Evolutionary conservation across 2,797 vertebrate genomes (phyloP).

Genomic region (Miichthys miiuy): DNA sequence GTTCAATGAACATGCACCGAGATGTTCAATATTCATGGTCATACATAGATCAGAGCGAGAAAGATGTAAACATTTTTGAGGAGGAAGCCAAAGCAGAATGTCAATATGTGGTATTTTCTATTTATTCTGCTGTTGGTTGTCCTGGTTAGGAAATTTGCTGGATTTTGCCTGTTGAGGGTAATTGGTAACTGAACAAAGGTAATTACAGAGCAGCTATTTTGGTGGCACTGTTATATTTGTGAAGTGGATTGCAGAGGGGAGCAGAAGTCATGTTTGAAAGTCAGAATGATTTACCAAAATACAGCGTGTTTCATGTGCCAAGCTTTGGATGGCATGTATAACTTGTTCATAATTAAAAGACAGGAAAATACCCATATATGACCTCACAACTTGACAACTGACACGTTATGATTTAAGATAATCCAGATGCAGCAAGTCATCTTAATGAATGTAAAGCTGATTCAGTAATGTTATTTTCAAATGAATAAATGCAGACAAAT

Average conservation of each 20-base stretch:
- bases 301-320: neutral
- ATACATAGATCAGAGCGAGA: conserved; percentile 58
- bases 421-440: neutral
- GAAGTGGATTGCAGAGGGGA: conserved; percentile 1
- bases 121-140: conserved; percentile 46
- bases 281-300: conserved; percentile 7
- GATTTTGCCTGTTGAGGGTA: conserved; percentile 45
- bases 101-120: conserved; percentile 69
- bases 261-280: conserved; percentile 10
- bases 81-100: conserved; percentile 63
- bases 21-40: conserved; percentile 68
- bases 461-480: conserved; percentile 33
- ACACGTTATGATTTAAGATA: conserved; percentile 1
- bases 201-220: conserved; percentile 46
- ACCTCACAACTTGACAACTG: conserved; percentile 1
- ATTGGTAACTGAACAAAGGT: conserved; percentile 44
- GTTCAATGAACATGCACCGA: conserved; percentile 59
- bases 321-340: neutral
- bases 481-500: conserved; percentile 45
- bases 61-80: conserved; percentile 69
- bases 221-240: conserved; percentile 21
- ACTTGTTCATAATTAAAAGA: conserved; percentile 1
- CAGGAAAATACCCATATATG: conserved; percentile 14
- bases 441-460: neutral
- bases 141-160: conserved; percentile 40